Conservation (phyloP, 2,888 invertebrate species). For the Anthoptus insignis region DNA sequence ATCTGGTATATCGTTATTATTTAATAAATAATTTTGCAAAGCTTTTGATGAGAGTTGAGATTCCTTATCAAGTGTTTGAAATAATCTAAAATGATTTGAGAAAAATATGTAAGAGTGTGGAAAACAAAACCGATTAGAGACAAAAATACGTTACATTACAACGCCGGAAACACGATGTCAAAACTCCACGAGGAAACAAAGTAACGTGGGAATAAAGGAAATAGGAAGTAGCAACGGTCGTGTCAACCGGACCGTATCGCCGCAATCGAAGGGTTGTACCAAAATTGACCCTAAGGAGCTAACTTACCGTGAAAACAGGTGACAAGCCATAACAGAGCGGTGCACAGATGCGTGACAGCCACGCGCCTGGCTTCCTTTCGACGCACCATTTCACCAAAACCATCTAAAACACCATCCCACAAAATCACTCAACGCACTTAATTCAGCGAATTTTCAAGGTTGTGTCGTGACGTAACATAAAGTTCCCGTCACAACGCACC, state of each 20-base stretch:
- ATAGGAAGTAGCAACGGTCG: slow-evolving; percentile 58
- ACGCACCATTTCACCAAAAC: slow-evolving; percentile 78
- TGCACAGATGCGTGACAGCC: slow-evolving; percentile 70
- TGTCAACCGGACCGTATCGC: slow-evolving; percentile 64
- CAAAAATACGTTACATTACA: neutral
- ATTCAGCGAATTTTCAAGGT: slow-evolving; percentile 40
- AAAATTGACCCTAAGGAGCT: slow-evolving; percentile 60
- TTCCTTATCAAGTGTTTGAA: too few relatives aligned
- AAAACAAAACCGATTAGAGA: too few relatives aligned
- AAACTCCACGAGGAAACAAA: neutral
- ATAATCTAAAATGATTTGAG: too few relatives aligned
- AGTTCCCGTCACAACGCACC: slow-evolving; percentile 54
- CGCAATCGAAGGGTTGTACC: slow-evolving; percentile 55
- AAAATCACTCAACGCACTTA: slow-evolving; percentile 61
- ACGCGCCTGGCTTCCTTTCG: slow-evolving; percentile 67
- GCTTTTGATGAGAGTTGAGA: too few relatives aligned
- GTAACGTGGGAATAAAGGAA: slow-evolving; percentile 30
- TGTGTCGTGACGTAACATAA: slow-evolving; percentile 74
- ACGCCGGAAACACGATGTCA: neutral
- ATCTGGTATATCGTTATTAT: too few relatives aligned
- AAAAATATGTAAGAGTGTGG: too few relatives aligned
- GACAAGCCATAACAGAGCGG: slow-evolving; percentile 73
- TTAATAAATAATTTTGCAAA: too few relatives aligned
- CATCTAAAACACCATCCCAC: slow-evolving; percentile 76
- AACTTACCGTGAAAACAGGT: slow-evolving; percentile 81